phyloP scores from a whole-genome alignment of 2,888 invertebrate species.

The Hyalella azteca region DNA sequence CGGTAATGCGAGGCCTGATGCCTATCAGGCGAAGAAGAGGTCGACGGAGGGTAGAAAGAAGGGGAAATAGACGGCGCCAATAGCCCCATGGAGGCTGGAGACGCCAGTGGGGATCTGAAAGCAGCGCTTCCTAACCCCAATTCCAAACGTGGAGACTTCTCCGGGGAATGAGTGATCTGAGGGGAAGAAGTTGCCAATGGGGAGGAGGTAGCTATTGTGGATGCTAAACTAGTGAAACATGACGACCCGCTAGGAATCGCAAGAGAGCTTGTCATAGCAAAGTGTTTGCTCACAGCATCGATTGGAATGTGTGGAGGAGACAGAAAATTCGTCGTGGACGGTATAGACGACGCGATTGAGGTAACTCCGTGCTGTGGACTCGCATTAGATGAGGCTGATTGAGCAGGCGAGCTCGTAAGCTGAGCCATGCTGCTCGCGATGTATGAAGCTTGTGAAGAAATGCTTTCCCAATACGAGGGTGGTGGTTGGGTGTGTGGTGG shows the following conservation, averaged over 20 bases:
- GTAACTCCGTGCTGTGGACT: conserved; percentile 23
- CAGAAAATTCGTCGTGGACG: conserved; percentile 6
- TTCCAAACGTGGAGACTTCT: conserved; percentile 44
- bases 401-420: not conserved
- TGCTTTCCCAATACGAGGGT: conserved; percentile 53
- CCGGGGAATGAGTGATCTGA: conserved; percentile 19
- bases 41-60: conserved; percentile 19
- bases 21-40: conserved; percentile 17
- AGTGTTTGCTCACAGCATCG: not conserved
- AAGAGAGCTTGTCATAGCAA: conserved; percentile 42
- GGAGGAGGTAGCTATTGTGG: conserved; percentile 51
- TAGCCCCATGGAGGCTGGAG: conserved; percentile 23
- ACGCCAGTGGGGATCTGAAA: conserved; percentile 45
- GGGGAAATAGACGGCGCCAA: not conserved
- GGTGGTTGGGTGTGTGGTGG: conserved; percentile 49
- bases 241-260: conserved; percentile 46
- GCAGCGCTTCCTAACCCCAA: conserved; percentile 42
- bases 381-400: conserved; percentile 2
- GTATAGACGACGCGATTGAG: not conserved
- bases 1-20: conserved; percentile 8
- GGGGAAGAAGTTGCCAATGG: conserved; percentile 44
- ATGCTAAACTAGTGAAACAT: conserved; percentile 39
- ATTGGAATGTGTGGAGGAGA: conserved; percentile 31
- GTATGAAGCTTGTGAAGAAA: conserved; percentile 29
- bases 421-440: not conserved